Conservation (phyloP, 1,140 invertebrate species). For the Diorhabda carinulata region DNA sequence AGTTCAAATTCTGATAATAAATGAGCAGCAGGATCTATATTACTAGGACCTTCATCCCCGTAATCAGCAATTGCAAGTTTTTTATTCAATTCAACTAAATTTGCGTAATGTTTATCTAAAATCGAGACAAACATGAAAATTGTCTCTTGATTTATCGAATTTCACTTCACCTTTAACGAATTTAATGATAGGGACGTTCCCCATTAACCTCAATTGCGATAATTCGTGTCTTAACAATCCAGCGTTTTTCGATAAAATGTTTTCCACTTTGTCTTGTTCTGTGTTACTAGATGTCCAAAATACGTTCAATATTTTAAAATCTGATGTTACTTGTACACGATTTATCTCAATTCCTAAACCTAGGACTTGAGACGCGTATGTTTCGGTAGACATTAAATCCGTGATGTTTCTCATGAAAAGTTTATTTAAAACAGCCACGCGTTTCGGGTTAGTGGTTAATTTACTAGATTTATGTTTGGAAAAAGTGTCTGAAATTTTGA, state of each 20-base stretch:
- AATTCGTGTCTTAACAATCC: conserved; percentile 63
- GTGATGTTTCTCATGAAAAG: conserved; percentile 76
- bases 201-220: conserved; percentile 64
- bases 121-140: conserved; percentile 10
- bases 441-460: conserved; percentile 30
- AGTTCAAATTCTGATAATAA: conserved; percentile 51
- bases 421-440: conserved; percentile 66
- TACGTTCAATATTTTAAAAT: conserved; percentile 63
- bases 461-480: conserved; percentile 24
- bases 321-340: conserved; percentile 56
- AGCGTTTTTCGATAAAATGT: conserved; percentile 53
- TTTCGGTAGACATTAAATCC: conserved; percentile 67
- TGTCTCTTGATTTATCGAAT: conserved; percentile 6
- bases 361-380: conserved; percentile 55
- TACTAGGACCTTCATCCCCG: conserved; percentile 54
- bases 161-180: conserved; percentile 61
- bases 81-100: conserved; percentile 55
- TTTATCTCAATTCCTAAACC: conserved; percentile 66
- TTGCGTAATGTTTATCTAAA: conserved; percentile 54
- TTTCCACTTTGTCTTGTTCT: conserved; percentile 50
- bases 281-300: conserved; percentile 61
- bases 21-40: conserved; percentile 46
- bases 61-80: conserved; percentile 57
- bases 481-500: conserved; percentile 21
- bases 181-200: conserved; percentile 63